Evolutionary conservation across 64 coral and sea anemone species (phyloP).

Genomic region (Cladopsammia gracilis): DNA sequence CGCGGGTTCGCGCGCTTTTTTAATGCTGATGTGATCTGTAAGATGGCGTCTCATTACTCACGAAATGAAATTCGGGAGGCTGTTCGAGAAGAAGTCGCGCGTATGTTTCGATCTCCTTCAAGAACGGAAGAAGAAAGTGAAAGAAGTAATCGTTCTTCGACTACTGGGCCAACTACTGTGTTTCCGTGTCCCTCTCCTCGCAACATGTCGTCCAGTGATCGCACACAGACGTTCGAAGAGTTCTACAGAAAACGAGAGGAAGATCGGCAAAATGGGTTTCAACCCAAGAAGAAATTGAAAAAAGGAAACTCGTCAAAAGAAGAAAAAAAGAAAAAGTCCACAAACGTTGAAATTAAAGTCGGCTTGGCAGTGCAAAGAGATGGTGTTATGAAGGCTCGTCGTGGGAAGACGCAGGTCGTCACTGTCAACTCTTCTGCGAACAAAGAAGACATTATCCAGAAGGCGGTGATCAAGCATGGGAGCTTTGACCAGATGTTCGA

Average conservation of each 20-base stretch:
- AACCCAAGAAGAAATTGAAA: conserved; percentile 46
- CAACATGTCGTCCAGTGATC: conserved; percentile 29
- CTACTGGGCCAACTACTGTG: no score
- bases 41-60: conserved; percentile 35
- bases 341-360: conserved; percentile 75
- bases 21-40: neutral
- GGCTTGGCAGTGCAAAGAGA: conserved; percentile 38
- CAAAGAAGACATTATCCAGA: conserved; percentile 58
- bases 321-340: neutral
- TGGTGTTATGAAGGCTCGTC: conserved; percentile 54
- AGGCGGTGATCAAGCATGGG: conserved; percentile 42
- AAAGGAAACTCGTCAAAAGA: neutral
- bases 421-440: conserved; percentile 37
- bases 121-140: neutral
- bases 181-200: no score
- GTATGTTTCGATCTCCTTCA: conserved; percentile 18
- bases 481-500: conserved; percentile 62
- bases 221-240: conserved; percentile 64
- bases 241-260: conserved; percentile 54
- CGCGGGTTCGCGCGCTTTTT: conserved; percentile 12
- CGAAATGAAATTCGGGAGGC: conserved; percentile 18
- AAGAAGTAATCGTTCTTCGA: neutral
- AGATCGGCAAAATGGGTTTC: conserved; percentile 35
- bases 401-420: conserved; percentile 55
- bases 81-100: conserved; percentile 42